Conservation (phyloP, 1,140 invertebrate genomes). For the Scaptodrosophila lebanonensis region DNA sequence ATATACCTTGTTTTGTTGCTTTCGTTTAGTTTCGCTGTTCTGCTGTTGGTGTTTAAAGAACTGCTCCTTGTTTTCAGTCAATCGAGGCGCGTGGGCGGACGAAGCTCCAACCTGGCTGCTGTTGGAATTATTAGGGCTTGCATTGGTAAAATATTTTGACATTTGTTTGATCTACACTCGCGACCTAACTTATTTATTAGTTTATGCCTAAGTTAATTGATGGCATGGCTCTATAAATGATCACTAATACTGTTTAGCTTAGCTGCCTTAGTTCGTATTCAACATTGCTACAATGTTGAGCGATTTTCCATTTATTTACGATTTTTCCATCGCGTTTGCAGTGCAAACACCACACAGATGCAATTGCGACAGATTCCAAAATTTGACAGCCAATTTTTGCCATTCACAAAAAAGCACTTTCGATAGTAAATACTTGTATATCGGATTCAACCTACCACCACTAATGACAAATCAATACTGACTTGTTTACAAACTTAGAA, state of each 20-base stretch:
- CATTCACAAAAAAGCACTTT: no score
- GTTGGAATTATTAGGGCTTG: conserved; percentile 8
- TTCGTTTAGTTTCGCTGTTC: conserved; percentile 12
- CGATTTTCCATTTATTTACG: conserved; percentile 19
- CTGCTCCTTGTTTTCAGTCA: neutral
- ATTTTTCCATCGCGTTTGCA: conserved; percentile 19
- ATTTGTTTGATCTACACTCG: neutral
- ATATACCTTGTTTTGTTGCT: no score
- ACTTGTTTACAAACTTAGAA: conserved; percentile 10
- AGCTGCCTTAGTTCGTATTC: neutral
- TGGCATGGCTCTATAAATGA: neutral
- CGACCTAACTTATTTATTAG: no score
- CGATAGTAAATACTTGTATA: no score
- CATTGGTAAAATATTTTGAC: conserved; percentile 26
- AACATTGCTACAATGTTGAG: neutral
- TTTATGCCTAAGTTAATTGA: neutral
- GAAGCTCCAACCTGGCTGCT: conserved; percentile 20
- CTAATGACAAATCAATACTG: conserved; percentile 54
- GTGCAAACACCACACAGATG: conserved; percentile 22
- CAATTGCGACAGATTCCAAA: no score
- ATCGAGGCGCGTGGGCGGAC: conserved; percentile 4
- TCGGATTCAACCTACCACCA: no score
- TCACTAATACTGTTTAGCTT: neutral
- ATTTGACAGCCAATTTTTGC: no score
- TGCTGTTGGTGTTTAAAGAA: conserved; percentile 6